Base-by-base conservation (phyloP, 2,113 vertebrate genomes). In the Marmota monax region DNA sequence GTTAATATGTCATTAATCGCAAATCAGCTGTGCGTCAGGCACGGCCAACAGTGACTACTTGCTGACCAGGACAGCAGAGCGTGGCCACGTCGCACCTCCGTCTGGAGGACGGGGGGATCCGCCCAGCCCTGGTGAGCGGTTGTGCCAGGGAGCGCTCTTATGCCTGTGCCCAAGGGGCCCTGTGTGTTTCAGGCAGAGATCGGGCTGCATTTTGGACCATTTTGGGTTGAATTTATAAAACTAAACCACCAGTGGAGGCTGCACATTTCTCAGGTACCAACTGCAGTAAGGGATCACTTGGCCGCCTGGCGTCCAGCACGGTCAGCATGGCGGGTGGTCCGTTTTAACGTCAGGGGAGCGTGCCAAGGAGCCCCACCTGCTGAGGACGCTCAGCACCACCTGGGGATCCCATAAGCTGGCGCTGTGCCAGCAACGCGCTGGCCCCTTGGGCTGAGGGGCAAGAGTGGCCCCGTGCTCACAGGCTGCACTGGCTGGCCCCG, bases 201-300 rank as follows among this genome's bases (percentile, higher is more conserved):
- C 45, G 7, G 82, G n/a, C 70, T 12, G 39, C 0, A 0, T 7
- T 1, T 0, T 2, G 9, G 69, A 32, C 18, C 9, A 0, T 39
- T 37, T 10, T 76, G 14, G 22, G 45, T 37, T 22, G 27, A 72
- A 10, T 13, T 76, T 61, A 25, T 12, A 72, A 84, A 72, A 9
- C 3, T 1, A 6, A 90, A 37, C 51, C 6, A 87, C 45, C 51
- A 2, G 29, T 13, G 12, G 29, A n/a, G 45, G 11, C 22, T 58
- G 51, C n/a, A 27, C 0, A 18, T 73, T 87, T 48, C 14, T 16
- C 67, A 90, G 4, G 11, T 0, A 0, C 58, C 29, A 12, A 20
- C 25, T 1, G 4, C 20, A 11, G 22, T 58, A 5, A 0, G 3
- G 82, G 42, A 32, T 18, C n/a, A 2, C 29, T 14, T 9, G 70